Conservation (phyloP, 2,113 vertebrate genomes). For the Pyrgilauda ruficollis region DNA sequence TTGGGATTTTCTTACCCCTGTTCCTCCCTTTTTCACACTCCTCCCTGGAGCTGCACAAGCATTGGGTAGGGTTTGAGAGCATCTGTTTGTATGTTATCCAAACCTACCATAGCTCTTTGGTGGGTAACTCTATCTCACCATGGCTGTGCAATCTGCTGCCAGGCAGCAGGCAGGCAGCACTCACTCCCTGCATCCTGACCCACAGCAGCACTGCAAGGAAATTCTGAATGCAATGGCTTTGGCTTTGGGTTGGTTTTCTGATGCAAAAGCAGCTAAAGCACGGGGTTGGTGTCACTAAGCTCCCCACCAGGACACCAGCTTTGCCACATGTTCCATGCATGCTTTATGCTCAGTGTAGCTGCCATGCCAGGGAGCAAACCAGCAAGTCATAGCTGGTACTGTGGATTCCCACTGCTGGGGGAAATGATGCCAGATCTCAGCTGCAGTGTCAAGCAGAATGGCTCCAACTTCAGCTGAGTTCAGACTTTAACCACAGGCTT, state of each 20-base stretch:
- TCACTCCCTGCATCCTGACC: accelerated
- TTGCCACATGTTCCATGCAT: background rate
- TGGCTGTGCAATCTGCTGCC: background rate
- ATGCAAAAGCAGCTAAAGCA: background rate
- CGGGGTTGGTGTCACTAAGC: background rate
- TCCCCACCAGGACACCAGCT: background rate
- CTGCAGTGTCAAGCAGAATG: background rate
- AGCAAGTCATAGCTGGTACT: background rate
- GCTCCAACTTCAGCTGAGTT: background rate
- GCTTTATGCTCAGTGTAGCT: background rate
- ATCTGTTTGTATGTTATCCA: background rate
- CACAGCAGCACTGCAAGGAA: accelerated
- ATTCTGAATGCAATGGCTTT: background rate
- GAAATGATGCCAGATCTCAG: background rate
- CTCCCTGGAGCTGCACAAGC: background rate
- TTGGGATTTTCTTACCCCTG: background rate
- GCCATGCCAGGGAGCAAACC: accelerated
- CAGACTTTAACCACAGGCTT: background rate
- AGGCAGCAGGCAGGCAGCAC: background rate
- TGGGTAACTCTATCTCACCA: background rate
- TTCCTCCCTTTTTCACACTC: background rate
- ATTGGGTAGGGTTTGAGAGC: background rate
- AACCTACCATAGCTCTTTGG: background rate
- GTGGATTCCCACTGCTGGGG: background rate
- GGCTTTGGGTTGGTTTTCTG: background rate